phyloP scores from a whole-genome alignment of 2,113 vertebrate species.

The Dendropsophus ebraccatus region DNA sequence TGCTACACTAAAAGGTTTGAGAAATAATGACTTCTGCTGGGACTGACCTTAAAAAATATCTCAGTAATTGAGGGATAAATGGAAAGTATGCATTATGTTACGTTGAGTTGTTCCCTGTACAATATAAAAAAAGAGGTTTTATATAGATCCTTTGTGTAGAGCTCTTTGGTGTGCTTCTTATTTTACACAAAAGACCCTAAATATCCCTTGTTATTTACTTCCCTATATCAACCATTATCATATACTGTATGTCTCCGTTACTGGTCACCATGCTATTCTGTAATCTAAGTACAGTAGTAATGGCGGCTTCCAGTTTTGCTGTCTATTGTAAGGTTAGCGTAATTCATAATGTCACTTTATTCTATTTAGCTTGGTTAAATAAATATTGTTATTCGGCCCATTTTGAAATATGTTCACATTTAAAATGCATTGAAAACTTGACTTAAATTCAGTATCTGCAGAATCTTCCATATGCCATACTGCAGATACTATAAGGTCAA shows the following conservation, averaged over 20 bases:
- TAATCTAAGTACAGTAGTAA: background rate
- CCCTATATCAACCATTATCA: background rate
- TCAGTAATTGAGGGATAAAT: no score
- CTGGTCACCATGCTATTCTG: background rate
- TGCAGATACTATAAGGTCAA: conserved; percentile 13
- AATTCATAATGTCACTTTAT: background rate
- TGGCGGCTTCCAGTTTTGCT: background rate
- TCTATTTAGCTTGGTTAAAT: background rate
- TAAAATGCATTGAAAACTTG: conserved; percentile 19
- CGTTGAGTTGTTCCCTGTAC: background rate
- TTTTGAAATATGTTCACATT: background rate
- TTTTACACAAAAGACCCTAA: background rate
- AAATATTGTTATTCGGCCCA: background rate
- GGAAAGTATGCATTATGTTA: no score
- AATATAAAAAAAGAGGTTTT: background rate
- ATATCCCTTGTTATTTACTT: background rate
- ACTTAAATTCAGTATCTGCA: background rate
- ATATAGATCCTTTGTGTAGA: background rate
- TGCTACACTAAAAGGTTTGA: no score
- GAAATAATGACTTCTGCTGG: no score
- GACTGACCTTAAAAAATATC: no score
- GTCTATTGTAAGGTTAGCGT: background rate
- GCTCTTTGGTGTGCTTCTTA: background rate
- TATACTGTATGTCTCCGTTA: background rate
- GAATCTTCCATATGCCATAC: background rate